phyloP scores from a whole-genome alignment of 23 tunicate species.

The Pegea sp. region DNA sequence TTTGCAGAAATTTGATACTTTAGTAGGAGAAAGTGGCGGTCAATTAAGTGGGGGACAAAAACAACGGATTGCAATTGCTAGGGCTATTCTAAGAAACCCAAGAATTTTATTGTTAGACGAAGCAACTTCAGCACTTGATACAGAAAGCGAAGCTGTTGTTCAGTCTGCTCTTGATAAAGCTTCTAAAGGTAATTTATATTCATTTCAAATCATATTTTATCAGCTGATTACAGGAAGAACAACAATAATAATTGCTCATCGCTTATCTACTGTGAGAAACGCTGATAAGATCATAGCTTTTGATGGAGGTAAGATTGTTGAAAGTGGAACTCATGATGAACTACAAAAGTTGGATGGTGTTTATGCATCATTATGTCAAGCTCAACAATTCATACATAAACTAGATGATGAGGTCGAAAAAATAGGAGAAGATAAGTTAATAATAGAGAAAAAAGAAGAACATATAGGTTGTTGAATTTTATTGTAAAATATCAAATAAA shows the following conservation, averaged over 20 bases:
- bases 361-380: neutral
- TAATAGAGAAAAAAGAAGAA: neutral
- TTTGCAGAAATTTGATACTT: neutral
- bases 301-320: neutral
- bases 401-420: neutral
- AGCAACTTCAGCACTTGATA: neutral
- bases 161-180: conserved; percentile 1
- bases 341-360: neutral
- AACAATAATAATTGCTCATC: neutral
- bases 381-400: neutral
- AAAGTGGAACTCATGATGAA: neutral
- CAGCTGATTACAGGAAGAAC: neutral
- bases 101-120: neutral
- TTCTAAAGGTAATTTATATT: conserved; percentile 2
- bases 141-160: neutral
- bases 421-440: neutral
- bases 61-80: neutral
- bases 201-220: no score
- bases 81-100: conserved; percentile 1
- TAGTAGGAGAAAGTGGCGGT: neutral
- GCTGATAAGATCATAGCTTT: neutral
- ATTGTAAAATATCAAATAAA: neutral
- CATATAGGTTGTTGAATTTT: neutral
- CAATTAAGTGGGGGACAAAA: neutral
- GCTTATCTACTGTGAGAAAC: neutral